Evolutionary conservation across 2,888 invertebrate genomes (phyloP).

Genomic region (Lasioglossum leucozonium): DNA sequence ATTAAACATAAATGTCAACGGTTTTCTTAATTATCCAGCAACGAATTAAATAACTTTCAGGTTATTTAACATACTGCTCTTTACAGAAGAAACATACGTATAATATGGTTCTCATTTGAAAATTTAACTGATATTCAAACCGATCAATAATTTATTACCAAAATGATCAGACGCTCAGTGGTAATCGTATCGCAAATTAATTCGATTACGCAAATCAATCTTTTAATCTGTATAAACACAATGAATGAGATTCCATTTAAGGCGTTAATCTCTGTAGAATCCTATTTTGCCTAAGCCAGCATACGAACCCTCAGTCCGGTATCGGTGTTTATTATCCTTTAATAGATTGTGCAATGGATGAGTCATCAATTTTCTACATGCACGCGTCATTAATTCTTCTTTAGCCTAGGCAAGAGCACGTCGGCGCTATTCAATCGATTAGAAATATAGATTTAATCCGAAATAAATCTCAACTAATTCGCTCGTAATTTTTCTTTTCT

Average conservation of each 20-base stretch:
- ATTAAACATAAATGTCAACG: not conserved
- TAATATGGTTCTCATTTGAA: not conserved
- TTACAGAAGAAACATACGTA: not conserved
- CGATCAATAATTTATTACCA: not conserved
- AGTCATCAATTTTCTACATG: constrained; percentile 19
- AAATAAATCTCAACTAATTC: no score
- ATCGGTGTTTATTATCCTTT: not conserved
- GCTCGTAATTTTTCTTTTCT: no score
- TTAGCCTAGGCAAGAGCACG: not conserved
- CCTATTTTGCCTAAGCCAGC: constrained; percentile 24
- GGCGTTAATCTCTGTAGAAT: constrained; percentile 39
- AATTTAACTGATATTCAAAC: not conserved
- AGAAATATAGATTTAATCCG: not conserved
- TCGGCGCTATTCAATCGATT: not conserved
- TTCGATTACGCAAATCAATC: not conserved
- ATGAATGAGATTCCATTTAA: not conserved
- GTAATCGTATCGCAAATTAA: not conserved
- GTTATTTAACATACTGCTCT: not conserved
- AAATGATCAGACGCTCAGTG: not conserved
- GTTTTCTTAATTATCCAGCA: no score
- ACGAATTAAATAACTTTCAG: not conserved
- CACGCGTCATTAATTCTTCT: not conserved
- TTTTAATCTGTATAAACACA: constrained; percentile 34
- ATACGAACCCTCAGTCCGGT: constrained; percentile 22
- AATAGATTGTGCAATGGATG: constrained; percentile 13